These are phyloP conservation scores for Troglohyphantes excavatus DNA, from an alignment of 2,888 invertebrate genomes.

Conservation along the genomic window DNA sequence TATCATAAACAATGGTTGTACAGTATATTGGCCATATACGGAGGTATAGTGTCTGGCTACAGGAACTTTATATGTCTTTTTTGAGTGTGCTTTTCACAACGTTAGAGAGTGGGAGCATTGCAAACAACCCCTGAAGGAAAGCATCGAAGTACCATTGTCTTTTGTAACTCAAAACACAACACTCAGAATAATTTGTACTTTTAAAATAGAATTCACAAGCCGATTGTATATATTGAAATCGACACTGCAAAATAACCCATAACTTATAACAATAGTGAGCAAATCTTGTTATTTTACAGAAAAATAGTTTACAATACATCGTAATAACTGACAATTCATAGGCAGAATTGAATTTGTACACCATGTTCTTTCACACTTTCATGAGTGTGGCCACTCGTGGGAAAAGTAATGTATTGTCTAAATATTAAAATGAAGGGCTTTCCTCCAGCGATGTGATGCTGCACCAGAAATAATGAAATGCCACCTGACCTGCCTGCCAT, in stretches of 20 bases:
- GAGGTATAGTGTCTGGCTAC: conserved; percentile 79
- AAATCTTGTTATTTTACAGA: too few relatives aligned
- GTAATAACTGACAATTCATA: too few relatives aligned
- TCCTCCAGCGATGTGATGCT: conserved; percentile 19
- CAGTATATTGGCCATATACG: conserved; percentile 78
- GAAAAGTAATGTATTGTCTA: too few relatives aligned
- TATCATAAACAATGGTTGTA: conserved; percentile 75
- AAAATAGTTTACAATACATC: too few relatives aligned
- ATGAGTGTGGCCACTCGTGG: too few relatives aligned
- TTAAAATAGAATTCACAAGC: too few relatives aligned
- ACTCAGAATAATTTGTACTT: too few relatives aligned
- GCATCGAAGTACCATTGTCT: neutral
- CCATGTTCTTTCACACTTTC: neutral
- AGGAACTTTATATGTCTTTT: conserved; percentile 37
- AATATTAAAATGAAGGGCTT: neutral
- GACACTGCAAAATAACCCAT: too few relatives aligned
- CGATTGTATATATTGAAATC: too few relatives aligned
- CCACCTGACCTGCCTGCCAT: conserved; percentile 75
- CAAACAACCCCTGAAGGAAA: neutral
- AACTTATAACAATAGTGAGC: too few relatives aligned
- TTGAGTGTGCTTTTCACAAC: conserved; percentile 59
- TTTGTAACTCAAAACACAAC: too few relatives aligned
- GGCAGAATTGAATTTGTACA: too few relatives aligned
- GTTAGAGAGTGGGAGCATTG: conserved; percentile 25
- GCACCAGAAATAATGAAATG: conserved; percentile 58